Evolutionary conservation across 2,888 invertebrate species (phyloP).

Genomic region (Neria commutata): DNA sequence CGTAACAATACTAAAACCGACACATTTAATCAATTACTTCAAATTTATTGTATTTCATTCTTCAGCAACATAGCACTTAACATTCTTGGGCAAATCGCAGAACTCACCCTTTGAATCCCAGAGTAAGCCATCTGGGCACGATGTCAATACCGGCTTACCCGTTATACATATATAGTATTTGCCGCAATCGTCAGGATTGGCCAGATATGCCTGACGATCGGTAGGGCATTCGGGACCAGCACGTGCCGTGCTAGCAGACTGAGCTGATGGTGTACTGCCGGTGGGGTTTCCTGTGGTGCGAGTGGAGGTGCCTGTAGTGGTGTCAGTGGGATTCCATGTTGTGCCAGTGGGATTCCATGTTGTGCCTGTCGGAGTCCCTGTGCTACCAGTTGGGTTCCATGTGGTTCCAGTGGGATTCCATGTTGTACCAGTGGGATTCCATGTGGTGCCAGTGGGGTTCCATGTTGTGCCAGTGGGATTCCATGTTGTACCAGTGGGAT

Average conservation of each 20-base stretch:
- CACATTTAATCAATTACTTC: too few relatives aligned
- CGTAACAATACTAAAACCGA: too few relatives aligned
- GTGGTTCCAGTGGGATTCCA: slow-evolving; percentile 9
- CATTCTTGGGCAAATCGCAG: slow-evolving; percentile 45
- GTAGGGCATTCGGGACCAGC: slow-evolving; percentile 41
- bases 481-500: slow-evolving; percentile 10
- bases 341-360: slow-evolving; percentile 2
- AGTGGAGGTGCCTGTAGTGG: slow-evolving; percentile 13
- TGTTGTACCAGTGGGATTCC: slow-evolving; percentile 9
- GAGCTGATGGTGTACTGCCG: background rate
- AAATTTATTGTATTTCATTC: background rate
- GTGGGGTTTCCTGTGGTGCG: too few relatives aligned
- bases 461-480: slow-evolving; percentile 10
- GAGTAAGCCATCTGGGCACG: slow-evolving; percentile 51
- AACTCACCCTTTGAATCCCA: slow-evolving; percentile 51
- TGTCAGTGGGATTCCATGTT: slow-evolving; percentile 5
- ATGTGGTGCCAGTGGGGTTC: background rate
- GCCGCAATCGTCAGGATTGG: slow-evolving; percentile 51
- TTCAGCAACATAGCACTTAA: too few relatives aligned
- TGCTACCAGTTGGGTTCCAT: background rate
- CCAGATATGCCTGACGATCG: slow-evolving; percentile 45
- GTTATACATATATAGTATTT: slow-evolving; percentile 58
- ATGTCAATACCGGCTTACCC: slow-evolving; percentile 51
- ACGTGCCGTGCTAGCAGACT: slow-evolving; percentile 26
- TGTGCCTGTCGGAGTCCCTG: background rate